phyloP scores from a whole-genome alignment of 53 echinoderm and acorn worm species.

The Mesocentrotus franciscanus region DNA sequence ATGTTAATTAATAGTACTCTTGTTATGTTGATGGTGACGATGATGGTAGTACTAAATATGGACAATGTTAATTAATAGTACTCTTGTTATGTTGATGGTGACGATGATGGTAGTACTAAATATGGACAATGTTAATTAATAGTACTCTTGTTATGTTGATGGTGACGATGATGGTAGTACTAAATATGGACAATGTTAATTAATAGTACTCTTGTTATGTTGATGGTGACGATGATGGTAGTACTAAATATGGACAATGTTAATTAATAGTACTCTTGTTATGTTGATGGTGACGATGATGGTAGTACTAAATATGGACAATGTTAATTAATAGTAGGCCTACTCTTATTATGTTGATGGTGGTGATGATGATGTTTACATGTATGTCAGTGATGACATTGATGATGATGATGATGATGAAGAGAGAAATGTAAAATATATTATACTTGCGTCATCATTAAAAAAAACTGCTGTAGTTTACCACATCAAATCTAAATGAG shows the following conservation, averaged over 20 bases:
- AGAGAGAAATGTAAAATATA: too few species aligned
- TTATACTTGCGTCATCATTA: too few species aligned
- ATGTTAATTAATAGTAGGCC: too few species aligned
- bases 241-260: not conserved
- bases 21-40: not conserved
- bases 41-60: not conserved
- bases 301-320: not conserved
- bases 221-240: not conserved
- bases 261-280: too few species aligned
- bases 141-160: not conserved
- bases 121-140: not conserved
- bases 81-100: not conserved
- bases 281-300: not conserved
- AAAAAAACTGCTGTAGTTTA: too few species aligned
- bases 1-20: too few species aligned
- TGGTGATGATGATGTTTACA: not conserved
- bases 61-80: too few species aligned
- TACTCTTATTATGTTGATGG: conserved; percentile 2
- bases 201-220: not conserved
- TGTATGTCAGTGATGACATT: not conserved
- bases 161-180: not conserved
- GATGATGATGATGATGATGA: not conserved
- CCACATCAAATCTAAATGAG: too few species aligned
- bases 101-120: not conserved
- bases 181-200: not conserved